These are phyloP conservation scores for Erebia aethiops DNA, from an alignment of 2,888 invertebrate genomes.

Conservation along the genomic window DNA sequence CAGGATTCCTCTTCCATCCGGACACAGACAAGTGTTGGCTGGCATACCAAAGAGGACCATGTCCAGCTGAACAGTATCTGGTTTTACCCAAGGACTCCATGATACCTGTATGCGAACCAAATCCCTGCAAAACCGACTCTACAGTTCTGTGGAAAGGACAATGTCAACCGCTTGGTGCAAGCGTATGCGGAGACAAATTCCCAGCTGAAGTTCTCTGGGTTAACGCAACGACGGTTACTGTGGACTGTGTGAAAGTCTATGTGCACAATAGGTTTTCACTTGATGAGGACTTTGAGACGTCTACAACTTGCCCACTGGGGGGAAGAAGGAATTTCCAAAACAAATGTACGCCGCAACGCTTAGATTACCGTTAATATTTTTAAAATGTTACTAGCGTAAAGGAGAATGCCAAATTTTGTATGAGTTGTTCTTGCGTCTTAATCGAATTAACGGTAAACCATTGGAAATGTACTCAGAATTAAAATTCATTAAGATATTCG, in stretches of 20 bases:
- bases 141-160: conserved; percentile 68
- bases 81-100: conserved; percentile 75
- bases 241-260: conserved; percentile 80
- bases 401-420: too few species aligned
- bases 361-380: neutral
- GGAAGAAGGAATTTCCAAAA: conserved; percentile 59
- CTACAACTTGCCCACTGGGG: conserved; percentile 55
- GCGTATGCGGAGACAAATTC: conserved; percentile 58
- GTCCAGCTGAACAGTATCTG: conserved; percentile 79
- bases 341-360: conserved; percentile 59
- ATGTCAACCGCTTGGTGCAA: conserved; percentile 69
- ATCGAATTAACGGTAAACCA: too few species aligned
- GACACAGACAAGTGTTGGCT: conserved; percentile 84
- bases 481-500: too few species aligned
- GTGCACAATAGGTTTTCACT: conserved; percentile 56
- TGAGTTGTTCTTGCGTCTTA: too few species aligned
- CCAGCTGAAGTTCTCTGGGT: conserved; percentile 79
- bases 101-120: conserved; percentile 83
- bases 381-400: neutral
- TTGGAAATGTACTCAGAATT: too few species aligned
- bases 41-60: conserved; percentile 86
- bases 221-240: conserved; percentile 81
- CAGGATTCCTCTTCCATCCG: conserved; percentile 85
- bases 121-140: conserved; percentile 84
- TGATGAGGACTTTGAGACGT: conserved; percentile 31